phyloP scores from a whole-genome alignment of 2,797 vertebrate species.

The Alectoris magna region DNA sequence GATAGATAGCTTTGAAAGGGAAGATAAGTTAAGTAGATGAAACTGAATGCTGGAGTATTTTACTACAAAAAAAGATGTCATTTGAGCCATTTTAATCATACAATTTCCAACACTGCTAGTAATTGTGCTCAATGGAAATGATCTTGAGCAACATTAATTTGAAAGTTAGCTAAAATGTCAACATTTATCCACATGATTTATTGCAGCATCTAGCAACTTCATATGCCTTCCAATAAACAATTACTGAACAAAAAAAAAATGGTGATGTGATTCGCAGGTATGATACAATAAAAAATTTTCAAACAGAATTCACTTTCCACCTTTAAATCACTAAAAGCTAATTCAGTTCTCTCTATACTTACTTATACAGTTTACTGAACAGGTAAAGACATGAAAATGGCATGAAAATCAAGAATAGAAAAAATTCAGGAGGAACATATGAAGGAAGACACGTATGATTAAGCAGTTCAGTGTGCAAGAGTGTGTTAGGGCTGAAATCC shows the following conservation, averaged over 20 bases:
- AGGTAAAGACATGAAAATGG: neutral
- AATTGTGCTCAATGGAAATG: neutral
- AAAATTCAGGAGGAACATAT: neutral
- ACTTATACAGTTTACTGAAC: neutral
- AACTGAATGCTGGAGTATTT: neutral
- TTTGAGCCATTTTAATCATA: neutral
- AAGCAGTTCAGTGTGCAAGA: neutral
- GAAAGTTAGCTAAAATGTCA: neutral
- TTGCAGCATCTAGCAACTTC: neutral
- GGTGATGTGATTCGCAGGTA: neutral
- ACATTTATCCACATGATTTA: neutral
- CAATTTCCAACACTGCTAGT: neutral
- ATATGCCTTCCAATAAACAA: neutral
- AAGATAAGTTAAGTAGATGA: neutral
- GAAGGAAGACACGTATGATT: neutral
- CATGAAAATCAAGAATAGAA: neutral
- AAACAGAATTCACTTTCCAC: neutral
- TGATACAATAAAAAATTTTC: neutral
- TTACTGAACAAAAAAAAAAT: neutral
- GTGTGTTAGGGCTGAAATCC: neutral
- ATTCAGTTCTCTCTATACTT: neutral
- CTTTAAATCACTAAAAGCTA: slow-evolving; percentile 1
- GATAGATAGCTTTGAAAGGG: neutral
- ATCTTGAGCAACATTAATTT: neutral
- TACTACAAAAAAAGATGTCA: neutral